Evolutionary conservation across 2,888 invertebrate species (phyloP).

Genomic region (Blastobasis lacticolella): DNA sequence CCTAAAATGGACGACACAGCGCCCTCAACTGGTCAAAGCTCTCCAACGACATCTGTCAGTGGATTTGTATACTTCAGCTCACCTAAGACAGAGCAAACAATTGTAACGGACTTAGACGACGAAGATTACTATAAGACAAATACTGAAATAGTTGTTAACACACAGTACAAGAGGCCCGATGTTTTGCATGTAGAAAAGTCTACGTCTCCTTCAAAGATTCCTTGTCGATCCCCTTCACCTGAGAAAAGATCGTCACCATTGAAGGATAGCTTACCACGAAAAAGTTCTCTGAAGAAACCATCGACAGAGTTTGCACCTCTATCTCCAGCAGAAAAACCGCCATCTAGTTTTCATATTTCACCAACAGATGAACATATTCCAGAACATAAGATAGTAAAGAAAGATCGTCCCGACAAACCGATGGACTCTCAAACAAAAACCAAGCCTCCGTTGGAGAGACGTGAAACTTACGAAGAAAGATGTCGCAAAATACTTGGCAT

Average conservation of each 20-base stretch:
- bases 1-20: constrained; percentile 42
- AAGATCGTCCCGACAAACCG: constrained; percentile 34
- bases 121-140: constrained; percentile 27
- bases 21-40: constrained; percentile 61
- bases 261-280: constrained; percentile 55
- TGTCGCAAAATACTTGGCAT: constrained; percentile 82
- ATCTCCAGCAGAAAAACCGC: constrained; percentile 55
- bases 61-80: constrained; percentile 67
- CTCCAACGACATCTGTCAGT: constrained; percentile 72
- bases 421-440: constrained; percentile 42
- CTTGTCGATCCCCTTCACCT: constrained; percentile 55
- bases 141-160: constrained; percentile 20
- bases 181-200: constrained; percentile 30
- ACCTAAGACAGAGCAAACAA: constrained; percentile 33
- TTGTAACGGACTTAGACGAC: constrained; percentile 55
- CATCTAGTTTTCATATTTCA: constrained; percentile 52
- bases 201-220: constrained; percentile 56
- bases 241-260: constrained; percentile 38
- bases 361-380: constrained; percentile 40
- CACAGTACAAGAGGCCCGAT: constrained; percentile 26
- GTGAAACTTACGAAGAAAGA: constrained; percentile 83
- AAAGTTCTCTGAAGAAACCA: constrained; percentile 64
- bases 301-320: constrained; percentile 29
- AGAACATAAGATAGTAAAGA: constrained; percentile 37
- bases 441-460: constrained; percentile 75